Evolutionary conservation across 2,797 vertebrate genomes (phyloP), one percentile per base, ranked within the genome.

Genomic region (Typhlichthys eigenmanni): DNA sequence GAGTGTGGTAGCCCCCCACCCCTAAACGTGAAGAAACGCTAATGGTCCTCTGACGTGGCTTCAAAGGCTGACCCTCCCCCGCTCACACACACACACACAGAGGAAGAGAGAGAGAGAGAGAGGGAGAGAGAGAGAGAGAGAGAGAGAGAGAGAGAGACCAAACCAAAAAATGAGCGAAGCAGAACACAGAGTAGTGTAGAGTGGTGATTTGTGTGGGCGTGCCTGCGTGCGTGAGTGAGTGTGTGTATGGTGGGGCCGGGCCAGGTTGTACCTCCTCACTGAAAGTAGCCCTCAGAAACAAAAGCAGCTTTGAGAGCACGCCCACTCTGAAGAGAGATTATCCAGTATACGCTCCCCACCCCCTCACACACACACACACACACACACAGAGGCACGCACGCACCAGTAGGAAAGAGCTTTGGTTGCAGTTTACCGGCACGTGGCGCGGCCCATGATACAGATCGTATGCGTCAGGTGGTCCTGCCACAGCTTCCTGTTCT

Each of bases 401-500:
- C 60, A 64, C 60, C 53, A 7, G 75, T 79, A 79, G 75, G 79
- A 80, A 86, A 82, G 69, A 83, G 83, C 81, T 87, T 87, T 86
- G 86, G 83, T 82, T 87, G 83, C 84, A 85, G 74, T 90, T 87
- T 88, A 81, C 81, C 51, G 88, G 90, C 91, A 89, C 88, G 90
- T 91, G 91, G 88, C 91, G 45, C 66, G 70, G 85, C 75, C 83
- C 88, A 87, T 87, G 86, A 91, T 91, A 75, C 89, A 91, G 83
- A 88, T 90, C 90, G 84, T 86, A 80, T 86, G 88, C 69, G 72
- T 93, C 90, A 93, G 91, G 90, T 92, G 92, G 76, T 68, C 55
- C 24, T 32, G 24, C 32, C 24, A 24, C 53, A 2, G 69, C 80
- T 88, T 87, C 85, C 84, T 86, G 78, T 83, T 80, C 76, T 79